These are phyloP conservation scores for Calephelis perditalis DNA, from an alignment of 2,888 invertebrate genomes.

Conservation along the genomic window DNA sequence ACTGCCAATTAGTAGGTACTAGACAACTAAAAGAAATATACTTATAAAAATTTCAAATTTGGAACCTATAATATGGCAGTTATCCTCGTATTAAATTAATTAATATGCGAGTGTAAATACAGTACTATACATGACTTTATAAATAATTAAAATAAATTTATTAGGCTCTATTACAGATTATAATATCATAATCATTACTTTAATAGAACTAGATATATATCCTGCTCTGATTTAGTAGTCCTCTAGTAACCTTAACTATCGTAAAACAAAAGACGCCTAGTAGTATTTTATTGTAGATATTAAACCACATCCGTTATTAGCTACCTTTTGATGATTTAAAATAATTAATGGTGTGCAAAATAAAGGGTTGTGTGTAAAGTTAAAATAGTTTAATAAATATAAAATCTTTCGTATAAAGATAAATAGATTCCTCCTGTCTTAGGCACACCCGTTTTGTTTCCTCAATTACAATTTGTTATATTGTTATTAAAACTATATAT, in stretches of 20 bases:
- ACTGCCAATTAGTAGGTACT: slow-evolving; percentile 58
- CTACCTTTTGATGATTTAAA: slow-evolving; percentile 52
- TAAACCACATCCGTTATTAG: slow-evolving; percentile 43
- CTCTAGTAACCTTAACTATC: slow-evolving; percentile 59
- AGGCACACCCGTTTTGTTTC: slow-evolving; percentile 43
- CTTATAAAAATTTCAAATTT: slow-evolving; percentile 17
- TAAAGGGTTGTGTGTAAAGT: slow-evolving; percentile 78
- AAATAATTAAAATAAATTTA: slow-evolving; percentile 70
- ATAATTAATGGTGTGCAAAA: slow-evolving; percentile 73
- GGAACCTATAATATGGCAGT: slow-evolving; percentile 56
- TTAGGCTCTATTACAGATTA: slow-evolving; percentile 68
- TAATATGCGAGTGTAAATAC: slow-evolving; percentile 63
- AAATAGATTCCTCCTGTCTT: slow-evolving; percentile 41
- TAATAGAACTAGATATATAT: slow-evolving; percentile 66
- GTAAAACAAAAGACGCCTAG: slow-evolving; percentile 46
- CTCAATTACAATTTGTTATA: slow-evolving; percentile 21
- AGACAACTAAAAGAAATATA: slow-evolving; percentile 10
- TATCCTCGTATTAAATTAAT: slow-evolving; percentile 55
- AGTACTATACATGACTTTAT: slow-evolving; percentile 60
- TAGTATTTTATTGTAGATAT: slow-evolving; percentile 47
- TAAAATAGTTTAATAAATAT: slow-evolving; percentile 73
- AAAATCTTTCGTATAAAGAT: slow-evolving; percentile 56
- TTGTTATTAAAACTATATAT: slow-evolving; percentile 45
- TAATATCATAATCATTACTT: slow-evolving; percentile 67
- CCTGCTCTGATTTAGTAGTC: slow-evolving; percentile 68